Conservation (phyloP, 2,888 invertebrate genomes). For the Orchestes rusci region DNA sequence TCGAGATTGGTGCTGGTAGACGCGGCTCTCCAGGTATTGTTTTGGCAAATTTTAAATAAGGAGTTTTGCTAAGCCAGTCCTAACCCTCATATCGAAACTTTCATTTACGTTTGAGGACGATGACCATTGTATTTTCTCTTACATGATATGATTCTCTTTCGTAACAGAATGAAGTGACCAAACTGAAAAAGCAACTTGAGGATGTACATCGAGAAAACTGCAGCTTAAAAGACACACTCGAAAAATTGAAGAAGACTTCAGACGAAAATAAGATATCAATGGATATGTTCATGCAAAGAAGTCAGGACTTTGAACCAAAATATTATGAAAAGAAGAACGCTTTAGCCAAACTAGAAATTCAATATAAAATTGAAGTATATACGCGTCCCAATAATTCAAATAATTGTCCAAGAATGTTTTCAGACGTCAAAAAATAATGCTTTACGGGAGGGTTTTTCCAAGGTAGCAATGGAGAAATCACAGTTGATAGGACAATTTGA, state of each 20-base stretch:
- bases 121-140: too few relatives aligned
- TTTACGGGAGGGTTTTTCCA: conserved; percentile 29
- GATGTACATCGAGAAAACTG: conserved; percentile 24
- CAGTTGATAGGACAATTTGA: conserved; percentile 31
- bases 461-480: conserved; percentile 28
- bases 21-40: too few relatives aligned
- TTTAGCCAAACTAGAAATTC: conserved; percentile 26
- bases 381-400: conserved; percentile 25
- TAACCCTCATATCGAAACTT: too few relatives aligned
- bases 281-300: conserved; percentile 27
- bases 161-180: conserved; percentile 28
- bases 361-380: conserved; percentile 29
- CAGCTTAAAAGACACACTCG: conserved; percentile 23
- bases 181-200: conserved; percentile 28
- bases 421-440: conserved; percentile 31
- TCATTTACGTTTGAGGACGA: too few relatives aligned
- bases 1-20: too few relatives aligned
- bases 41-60: too few relatives aligned
- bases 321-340: conserved; percentile 26
- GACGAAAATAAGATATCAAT: conserved; percentile 29
- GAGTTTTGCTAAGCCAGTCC: too few relatives aligned
- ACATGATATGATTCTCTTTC: too few relatives aligned
- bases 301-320: conserved; percentile 25
- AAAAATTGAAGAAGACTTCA: conserved; percentile 21
- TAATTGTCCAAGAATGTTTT: too few relatives aligned